Evolutionary conservation across 2,797 vertebrate species (phyloP).

Genomic region (Pangasius mekongensis): DNA sequence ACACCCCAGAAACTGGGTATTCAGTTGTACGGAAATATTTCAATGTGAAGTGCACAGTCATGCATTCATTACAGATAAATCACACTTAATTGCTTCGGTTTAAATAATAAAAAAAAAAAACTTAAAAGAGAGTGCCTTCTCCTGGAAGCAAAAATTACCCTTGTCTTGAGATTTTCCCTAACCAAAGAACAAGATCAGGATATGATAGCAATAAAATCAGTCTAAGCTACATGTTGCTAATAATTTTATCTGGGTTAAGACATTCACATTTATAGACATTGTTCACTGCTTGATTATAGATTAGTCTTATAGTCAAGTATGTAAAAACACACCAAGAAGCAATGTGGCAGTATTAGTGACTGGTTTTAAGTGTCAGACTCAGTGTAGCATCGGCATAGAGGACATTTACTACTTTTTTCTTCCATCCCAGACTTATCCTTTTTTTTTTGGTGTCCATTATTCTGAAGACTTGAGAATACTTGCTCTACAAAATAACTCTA

Average conservation of each 20-base stretch:
- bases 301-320: neutral
- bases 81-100: neutral
- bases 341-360: neutral
- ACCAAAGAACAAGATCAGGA: neutral
- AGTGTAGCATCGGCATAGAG: neutral
- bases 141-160: neutral
- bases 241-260: neutral
- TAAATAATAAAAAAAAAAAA: neutral
- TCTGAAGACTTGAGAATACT: neutral
- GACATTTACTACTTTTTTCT: neutral
- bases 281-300: neutral
- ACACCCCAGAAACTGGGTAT: neutral
- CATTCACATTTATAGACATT: neutral
- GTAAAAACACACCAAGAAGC: neutral
- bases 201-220: neutral
- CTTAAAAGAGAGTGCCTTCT: neutral
- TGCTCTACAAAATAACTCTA: slow-evolving; percentile 44
- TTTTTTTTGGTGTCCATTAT: neutral
- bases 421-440: neutral
- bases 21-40: neutral
- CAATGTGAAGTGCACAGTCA: neutral
- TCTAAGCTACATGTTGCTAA: neutral
- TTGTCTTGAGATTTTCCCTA: neutral
- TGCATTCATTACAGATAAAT: neutral
- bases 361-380: neutral